A percentile compares a stretch with the other conserved stretches of the same genome.
phyloP scores from a whole-genome alignment of 2,888 invertebrate species.

The Meiosimyza platycephala region DNA sequence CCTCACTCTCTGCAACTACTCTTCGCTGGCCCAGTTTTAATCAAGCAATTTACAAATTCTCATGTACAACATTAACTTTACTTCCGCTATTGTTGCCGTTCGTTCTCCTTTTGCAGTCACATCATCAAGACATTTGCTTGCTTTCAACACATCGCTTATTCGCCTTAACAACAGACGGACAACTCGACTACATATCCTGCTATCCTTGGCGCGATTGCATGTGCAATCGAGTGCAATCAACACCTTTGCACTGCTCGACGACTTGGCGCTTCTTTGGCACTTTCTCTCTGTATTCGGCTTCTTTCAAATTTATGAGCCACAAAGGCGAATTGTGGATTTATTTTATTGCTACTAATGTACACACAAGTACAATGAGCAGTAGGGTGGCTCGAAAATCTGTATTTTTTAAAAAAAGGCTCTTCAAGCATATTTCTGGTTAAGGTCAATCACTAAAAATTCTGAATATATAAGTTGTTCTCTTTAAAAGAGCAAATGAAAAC shows the following conservation, averaged over 20 bases:
- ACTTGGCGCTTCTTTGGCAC: too few species aligned
- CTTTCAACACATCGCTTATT: background rate
- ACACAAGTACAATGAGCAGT: background rate
- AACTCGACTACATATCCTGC: background rate
- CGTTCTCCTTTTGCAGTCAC: background rate
- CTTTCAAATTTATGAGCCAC: slow-evolving; percentile 23
- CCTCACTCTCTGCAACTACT: background rate
- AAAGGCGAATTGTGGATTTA: slow-evolving; percentile 19
- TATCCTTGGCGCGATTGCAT: slow-evolving; percentile 16
- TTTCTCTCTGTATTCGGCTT: background rate
- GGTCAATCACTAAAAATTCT: too few species aligned
- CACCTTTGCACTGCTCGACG: slow-evolving; percentile 14
- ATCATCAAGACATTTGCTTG: background rate
- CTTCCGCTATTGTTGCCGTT: background rate
- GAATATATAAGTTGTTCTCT: too few species aligned
- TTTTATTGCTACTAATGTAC: background rate
- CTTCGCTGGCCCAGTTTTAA: background rate
- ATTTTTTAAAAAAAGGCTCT: too few species aligned
- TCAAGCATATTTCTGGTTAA: too few species aligned
- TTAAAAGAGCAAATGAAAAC: too few species aligned
- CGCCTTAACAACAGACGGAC: background rate
- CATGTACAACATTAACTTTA: slow-evolving; percentile 7
- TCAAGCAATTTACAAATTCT: slow-evolving; percentile 13
- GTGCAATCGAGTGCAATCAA: slow-evolving; percentile 27
- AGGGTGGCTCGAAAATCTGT: background rate